Base-by-base conservation (phyloP, 2,888 invertebrate species). In the Trachelus troglodyta region DNA sequence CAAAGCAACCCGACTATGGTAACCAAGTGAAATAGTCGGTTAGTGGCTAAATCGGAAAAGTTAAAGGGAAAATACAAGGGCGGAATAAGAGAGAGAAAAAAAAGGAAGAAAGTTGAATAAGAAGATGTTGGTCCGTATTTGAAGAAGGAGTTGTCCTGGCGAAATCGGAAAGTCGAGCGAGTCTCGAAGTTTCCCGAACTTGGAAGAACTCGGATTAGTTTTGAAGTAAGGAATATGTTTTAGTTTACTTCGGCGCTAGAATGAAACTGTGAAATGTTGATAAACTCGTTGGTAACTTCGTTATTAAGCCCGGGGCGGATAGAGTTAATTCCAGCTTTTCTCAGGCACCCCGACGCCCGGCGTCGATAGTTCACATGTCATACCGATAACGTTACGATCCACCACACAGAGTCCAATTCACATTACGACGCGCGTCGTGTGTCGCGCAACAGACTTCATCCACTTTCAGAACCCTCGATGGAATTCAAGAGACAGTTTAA, bases 211-310 rank as follows among this genome's bases (percentile, higher is more conserved):
- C 56, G 56, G 56, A 56, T 56, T 56, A 56, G 56, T 56, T 56
- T 56, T 56, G 56, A 56, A 56, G 56, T 56, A 56, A 56, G 56
- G 56, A 56, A 56, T 56, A 56, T 56, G 56, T 56, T 56, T 23
- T 56, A 56, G 56, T 56, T 56, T 56, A 23, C 56, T 56, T 9
- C 75, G 73, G 35, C 73, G 71, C 78, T 78, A 80, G 80, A 86
- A 86, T 83, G 82, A 84, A 83, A 84, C 80, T 77, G 80, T 81
- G 80, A 85, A 84, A 87, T 86, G 85, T 86, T 86, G 85, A 83
- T 85, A 85, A 86, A 84, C 83, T 83, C 80, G 75, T 79, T 78
- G 76, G 69, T 77, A 84, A 84, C 82, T 86, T 84, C 82, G 84
- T 85, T 86, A 85, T 83, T 81, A 81, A 56, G 56, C 56, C 56